phyloP scores from a whole-genome alignment of 2,888 invertebrate species.

The Rhagonycha fulva region DNA sequence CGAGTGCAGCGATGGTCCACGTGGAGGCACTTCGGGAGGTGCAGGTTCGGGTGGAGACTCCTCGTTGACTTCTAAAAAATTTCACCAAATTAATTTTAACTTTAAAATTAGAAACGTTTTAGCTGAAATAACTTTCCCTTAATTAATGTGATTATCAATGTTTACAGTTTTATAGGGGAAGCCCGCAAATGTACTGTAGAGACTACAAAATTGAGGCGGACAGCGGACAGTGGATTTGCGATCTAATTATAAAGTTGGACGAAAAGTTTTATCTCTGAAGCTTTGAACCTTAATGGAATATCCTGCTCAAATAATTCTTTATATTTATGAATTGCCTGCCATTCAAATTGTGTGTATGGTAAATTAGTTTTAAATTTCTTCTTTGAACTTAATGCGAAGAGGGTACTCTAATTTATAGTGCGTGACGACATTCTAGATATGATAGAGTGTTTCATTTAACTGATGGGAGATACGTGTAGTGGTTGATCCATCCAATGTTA shows the following conservation, averaged over 20 bases:
- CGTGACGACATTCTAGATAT: conserved; percentile 28
- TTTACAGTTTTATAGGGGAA: conserved; percentile 34
- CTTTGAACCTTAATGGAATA: conserved; percentile 26
- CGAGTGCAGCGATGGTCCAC: conserved; percentile 77
- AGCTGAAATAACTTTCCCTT: conserved; percentile 16
- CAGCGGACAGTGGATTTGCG: conserved; percentile 38
- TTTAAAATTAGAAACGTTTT: neutral
- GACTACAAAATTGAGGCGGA: conserved; percentile 30
- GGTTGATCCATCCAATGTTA: conserved; percentile 51
- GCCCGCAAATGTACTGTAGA: conserved; percentile 30
- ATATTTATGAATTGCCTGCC: conserved; percentile 22
- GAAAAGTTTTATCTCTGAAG: conserved; percentile 32
- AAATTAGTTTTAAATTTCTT: conserved; percentile 25
- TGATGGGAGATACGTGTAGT: conserved; percentile 45
- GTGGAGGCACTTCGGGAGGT: conserved; percentile 84
- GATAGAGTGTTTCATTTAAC: conserved; percentile 42
- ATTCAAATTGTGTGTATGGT: conserved; percentile 11
- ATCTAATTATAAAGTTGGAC: conserved; percentile 48
- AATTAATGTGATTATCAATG: conserved; percentile 39
- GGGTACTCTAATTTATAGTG: conserved; percentile 27
- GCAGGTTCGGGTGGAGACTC: conserved; percentile 86
- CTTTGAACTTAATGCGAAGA: conserved; percentile 12
- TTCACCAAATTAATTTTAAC: neutral
- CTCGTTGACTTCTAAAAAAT: conserved; percentile 60
- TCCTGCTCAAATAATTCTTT: conserved; percentile 15